These are phyloP conservation scores for Rhadina sibilatrix DNA, from an alignment of 2,113 vertebrate species.

Conservation along the genomic window DNA sequence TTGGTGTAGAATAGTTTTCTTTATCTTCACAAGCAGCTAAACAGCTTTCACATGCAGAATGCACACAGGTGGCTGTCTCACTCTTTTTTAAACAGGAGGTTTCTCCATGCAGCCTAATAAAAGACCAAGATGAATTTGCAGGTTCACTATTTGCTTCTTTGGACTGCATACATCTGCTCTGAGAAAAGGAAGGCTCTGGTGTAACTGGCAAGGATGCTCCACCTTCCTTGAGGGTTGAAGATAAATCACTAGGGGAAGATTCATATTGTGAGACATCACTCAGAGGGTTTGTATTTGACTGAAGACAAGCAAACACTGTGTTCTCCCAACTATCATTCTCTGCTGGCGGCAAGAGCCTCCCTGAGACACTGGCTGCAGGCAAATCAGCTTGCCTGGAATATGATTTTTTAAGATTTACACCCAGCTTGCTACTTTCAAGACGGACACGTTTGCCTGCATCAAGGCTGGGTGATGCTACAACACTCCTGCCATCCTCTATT, in stretches of 20 bases:
- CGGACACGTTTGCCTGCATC: neutral
- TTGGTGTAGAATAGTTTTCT: neutral
- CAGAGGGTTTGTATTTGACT: neutral
- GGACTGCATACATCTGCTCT: neutral
- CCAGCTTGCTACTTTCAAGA: neutral
- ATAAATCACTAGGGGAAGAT: neutral
- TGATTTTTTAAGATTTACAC: neutral
- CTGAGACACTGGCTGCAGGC: rapidly evolving
- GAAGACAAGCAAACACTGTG: neutral
- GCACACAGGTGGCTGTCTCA: neutral
- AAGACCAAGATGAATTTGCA: conserved; percentile 10
- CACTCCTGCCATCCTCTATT: conserved; percentile 35
- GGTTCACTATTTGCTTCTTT: neutral
- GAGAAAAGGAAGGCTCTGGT: neutral
- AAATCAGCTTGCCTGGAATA: neutral
- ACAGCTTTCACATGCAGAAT: neutral
- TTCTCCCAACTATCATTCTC: neutral
- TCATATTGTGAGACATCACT: neutral
- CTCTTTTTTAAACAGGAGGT: neutral
- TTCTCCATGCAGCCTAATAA: neutral
- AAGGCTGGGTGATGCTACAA: neutral
- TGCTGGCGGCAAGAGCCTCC: neutral
- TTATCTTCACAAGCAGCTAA: conserved; percentile 20
- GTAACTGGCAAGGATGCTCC: neutral
- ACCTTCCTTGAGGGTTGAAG: neutral